Evolutionary conservation across 1,140 invertebrate species (phyloP), one percentile per base, ranked within the genome.

Genomic region (Danaus plexippus): DNA sequence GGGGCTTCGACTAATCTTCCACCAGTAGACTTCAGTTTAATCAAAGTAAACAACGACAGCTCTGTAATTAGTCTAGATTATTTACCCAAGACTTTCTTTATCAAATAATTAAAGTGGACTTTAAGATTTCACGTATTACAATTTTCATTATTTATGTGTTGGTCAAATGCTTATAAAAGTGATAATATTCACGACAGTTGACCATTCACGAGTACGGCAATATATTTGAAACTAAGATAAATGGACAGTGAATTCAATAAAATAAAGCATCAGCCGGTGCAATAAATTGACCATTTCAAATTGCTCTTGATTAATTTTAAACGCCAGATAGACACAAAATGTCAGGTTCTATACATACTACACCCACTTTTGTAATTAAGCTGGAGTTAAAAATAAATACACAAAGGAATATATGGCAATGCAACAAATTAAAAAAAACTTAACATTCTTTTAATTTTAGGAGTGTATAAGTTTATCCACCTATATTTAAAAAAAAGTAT

Each of bases 41-140:
- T 87, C 83, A 87, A 82, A 87, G 83, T 79, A 85, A 87, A 84
- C 83, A 87, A 84, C 81, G 76, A 76, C 70, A 69, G 69, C 63
- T 58, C 69, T 73, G 80, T 87, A 87, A 87, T 87, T 87, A 84
- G 81, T 87, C 83, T 83, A 73, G 81, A 87, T 87, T 87, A 85
- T 84, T 83, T 80, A 70, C 77, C 69, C 22, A 32, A 32, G 22
- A 69, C 77, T 71, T 83, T 85, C 79, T 57, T 57, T 57, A 22
- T 11, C 43, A 18, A 18, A 51, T 48, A 41, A 43, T 42, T 46
- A 50, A 41, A 46, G 43, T 45, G 43, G 43, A 45, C 11, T 11
- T 11, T 5, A 45, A 45, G 11, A 45, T 45, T 45, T 45, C 22
- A 32, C 22, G 22, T 32, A 32, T 3, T 32, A 32, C 2, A 3